Percentiles rank a stretch among this genome's conserved stretches.
phyloP scores from a whole-genome alignment of 2,113 vertebrate genomes.

The Scytalopus superciliaris region DNA sequence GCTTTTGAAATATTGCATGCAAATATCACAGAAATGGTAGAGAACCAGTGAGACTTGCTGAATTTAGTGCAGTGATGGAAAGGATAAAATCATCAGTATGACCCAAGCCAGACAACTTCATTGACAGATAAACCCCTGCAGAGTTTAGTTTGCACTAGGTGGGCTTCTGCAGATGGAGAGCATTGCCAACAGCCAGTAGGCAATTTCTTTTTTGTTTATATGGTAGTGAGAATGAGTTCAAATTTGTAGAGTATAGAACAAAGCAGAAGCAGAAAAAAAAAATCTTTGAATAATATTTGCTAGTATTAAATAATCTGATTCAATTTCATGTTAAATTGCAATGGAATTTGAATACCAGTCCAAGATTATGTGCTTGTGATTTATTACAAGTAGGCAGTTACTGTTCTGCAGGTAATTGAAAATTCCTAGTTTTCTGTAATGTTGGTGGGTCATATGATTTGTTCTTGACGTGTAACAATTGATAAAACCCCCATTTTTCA shows the following conservation, averaged over 20 bases:
- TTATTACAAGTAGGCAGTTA: background rate
- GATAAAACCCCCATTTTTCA: background rate
- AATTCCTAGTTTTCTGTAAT: background rate
- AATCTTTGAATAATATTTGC: background rate
- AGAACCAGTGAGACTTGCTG: background rate
- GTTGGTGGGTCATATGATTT: background rate
- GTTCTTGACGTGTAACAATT: background rate
- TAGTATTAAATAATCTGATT: background rate
- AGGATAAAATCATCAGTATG: background rate
- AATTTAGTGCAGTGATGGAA: background rate
- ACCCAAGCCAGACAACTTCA: background rate
- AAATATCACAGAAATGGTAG: background rate
- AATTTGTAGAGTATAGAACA: background rate
- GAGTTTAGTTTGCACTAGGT: background rate
- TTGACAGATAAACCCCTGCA: background rate
- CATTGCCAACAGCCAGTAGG: background rate
- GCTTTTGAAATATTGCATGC: background rate
- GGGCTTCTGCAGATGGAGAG: background rate
- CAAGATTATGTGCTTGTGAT: background rate
- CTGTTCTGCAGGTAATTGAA: background rate
- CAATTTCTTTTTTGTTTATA: background rate
- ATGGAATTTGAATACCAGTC: background rate
- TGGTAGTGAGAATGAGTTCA: accelerated
- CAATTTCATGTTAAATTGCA: background rate
- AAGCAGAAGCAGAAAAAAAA: background rate